Evolutionary conservation across 2,113 vertebrate species (phyloP).

Genomic region (Phocoena sinus): DNA sequence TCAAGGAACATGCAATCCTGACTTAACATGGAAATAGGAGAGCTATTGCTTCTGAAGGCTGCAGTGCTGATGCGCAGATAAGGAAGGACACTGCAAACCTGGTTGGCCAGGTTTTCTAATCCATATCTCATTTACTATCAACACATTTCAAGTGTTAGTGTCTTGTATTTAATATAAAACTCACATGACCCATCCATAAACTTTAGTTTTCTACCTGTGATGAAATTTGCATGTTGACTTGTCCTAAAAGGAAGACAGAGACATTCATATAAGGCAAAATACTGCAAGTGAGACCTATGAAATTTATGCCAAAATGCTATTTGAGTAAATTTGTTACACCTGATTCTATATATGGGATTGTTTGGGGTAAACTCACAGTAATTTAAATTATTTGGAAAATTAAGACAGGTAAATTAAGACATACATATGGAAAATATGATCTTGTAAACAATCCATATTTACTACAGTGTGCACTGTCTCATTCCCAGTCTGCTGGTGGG

Average conservation of each 20-base stretch:
- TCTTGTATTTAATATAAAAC: neutral
- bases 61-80: neutral
- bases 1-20: neutral
- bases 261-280: neutral
- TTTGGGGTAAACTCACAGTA: neutral
- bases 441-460: conserved; percentile 19
- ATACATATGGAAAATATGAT: neutral
- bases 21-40: neutral
- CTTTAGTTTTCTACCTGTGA: neutral
- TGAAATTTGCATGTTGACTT: neutral
- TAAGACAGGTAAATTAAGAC: neutral
- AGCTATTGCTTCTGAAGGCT: neutral
- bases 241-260: neutral
- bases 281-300: neutral
- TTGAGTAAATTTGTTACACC: neutral
- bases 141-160: neutral
- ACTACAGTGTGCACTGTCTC: neutral
- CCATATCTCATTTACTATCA: neutral
- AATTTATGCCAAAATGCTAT: neutral
- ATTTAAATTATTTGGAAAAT: conserved; percentile 9
- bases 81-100: neutral
- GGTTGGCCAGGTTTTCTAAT: neutral
- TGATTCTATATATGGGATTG: neutral
- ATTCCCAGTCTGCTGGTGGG: neutral
- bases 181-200: neutral